phyloP scores from a whole-genome alignment of 2,797 vertebrate genomes.

The Emys orbicularis region DNA sequence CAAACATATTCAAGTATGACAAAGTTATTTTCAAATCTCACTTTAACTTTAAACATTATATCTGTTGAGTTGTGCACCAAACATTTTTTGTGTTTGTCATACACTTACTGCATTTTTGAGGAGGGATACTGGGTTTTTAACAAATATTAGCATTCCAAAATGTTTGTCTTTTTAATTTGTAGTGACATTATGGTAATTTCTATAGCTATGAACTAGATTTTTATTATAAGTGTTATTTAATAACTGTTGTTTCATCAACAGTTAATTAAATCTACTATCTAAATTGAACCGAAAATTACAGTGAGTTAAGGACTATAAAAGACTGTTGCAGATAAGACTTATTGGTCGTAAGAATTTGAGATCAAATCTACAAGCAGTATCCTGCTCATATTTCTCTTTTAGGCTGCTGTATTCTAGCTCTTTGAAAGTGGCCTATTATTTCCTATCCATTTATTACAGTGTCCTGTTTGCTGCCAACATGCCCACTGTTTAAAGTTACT shows the following conservation, averaged over 20 bases:
- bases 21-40: neutral
- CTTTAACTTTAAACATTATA: neutral
- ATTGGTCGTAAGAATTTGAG: slow-evolving; percentile 73
- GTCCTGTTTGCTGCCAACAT: slow-evolving; percentile 69
- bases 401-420: slow-evolving; percentile 37
- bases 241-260: slow-evolving; percentile 75
- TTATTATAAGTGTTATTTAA: slow-evolving; percentile 71
- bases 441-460: slow-evolving; percentile 56
- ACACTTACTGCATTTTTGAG: neutral
- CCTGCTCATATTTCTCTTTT: slow-evolving; percentile 72
- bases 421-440: slow-evolving; percentile 73
- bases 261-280: slow-evolving; percentile 78
- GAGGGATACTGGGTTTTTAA: neutral
- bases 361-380: slow-evolving; percentile 77
- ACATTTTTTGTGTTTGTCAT: neutral
- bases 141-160: neutral
- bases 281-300: slow-evolving; percentile 77
- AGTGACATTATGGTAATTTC: slow-evolving; percentile 62
- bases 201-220: slow-evolving; percentile 71
- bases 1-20: neutral
- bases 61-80: neutral
- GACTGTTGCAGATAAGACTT: slow-evolving; percentile 71
- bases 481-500: slow-evolving; percentile 79
- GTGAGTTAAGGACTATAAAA: slow-evolving; percentile 62
- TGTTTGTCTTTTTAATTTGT: neutral